These are phyloP conservation scores for Diploscapter pachys DNA, from an alignment of 1,140 invertebrate species.

Conservation along the genomic window DNA sequence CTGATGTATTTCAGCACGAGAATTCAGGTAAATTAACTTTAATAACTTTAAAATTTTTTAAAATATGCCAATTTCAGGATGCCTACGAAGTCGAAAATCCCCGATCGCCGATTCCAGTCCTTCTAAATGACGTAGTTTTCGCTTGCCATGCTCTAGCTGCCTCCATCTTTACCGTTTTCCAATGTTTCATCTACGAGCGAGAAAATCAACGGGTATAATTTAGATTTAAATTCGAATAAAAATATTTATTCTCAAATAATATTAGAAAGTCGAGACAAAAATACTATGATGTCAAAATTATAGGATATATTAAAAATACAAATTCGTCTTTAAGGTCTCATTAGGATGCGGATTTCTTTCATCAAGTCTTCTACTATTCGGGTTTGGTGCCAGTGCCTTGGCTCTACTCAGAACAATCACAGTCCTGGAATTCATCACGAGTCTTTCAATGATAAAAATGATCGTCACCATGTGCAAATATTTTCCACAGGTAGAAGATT, in stretches of 20 bases:
- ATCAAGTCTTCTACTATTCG: constrained; percentile 64
- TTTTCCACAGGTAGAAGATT: constrained; percentile 71
- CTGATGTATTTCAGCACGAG: constrained; percentile 77
- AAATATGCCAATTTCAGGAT: constrained; percentile 37
- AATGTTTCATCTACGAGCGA: constrained; percentile 80
- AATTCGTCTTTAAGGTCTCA: too few species aligned
- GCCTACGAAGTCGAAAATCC: constrained; percentile 43
- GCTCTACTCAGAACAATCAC: constrained; percentile 67
- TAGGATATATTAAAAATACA: too few species aligned
- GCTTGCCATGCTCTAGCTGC: constrained; percentile 83
- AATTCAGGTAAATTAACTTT: constrained; percentile 69
- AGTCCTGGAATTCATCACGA: constrained; percentile 88
- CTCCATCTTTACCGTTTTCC: constrained; percentile 77
- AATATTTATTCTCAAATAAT: too few species aligned
- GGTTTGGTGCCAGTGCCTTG: constrained; percentile 68
- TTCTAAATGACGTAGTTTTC: constrained; percentile 96
- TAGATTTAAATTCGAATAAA: too few species aligned
- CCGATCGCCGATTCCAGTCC: constrained; percentile 69
- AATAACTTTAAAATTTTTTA: neutral
- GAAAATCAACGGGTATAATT: too few species aligned
- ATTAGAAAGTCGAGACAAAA: too few species aligned
- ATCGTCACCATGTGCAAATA: constrained; percentile 95
- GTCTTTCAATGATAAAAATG: constrained; percentile 92
- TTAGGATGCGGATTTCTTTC: neutral
- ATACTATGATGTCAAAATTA: too few species aligned